phyloP scores from a whole-genome alignment of 2,113 vertebrate genomes.

The Aphyosemion australe region DNA sequence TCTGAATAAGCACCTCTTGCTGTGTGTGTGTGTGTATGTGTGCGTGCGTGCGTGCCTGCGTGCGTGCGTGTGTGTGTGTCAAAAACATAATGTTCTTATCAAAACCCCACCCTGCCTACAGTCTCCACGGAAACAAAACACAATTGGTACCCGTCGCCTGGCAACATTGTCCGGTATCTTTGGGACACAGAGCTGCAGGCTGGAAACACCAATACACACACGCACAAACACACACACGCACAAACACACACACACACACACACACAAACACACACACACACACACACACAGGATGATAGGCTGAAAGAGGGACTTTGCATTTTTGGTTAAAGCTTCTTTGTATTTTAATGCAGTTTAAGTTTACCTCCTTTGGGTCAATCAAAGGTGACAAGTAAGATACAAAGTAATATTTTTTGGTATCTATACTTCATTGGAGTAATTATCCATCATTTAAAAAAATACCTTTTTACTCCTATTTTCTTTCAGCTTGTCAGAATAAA shows the following conservation, averaged over 20 bases:
- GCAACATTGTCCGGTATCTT: constrained; percentile 77
- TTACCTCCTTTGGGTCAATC: no score
- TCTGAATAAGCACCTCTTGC: no score
- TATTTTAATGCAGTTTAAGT: no score
- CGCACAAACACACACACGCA: constrained; percentile 10
- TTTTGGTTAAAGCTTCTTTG: no score
- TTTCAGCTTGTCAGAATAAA: no score
- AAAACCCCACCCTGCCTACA: constrained; percentile 70
- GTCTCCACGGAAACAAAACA: constrained; percentile 73
- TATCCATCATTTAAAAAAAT: no score
- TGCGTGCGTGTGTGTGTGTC: constrained; percentile 14
- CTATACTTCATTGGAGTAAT: no score
- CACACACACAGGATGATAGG: constrained; percentile 1
- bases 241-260: constrained; percentile 1
- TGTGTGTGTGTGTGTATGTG: no score
- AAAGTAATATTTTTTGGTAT: no score
- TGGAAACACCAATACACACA: constrained; percentile 7
- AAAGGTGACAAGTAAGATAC: no score
- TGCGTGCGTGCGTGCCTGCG: neutral
- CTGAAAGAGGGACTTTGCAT: no score
- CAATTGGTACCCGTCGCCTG: constrained; percentile 80
- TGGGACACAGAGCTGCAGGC: constrained; percentile 63
- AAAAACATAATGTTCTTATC: constrained; percentile 71
- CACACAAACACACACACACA: neutral
- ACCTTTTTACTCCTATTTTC: no score